These are phyloP conservation scores for Drosophila oshimai DNA, from an alignment of 1,140 invertebrate species.

Conservation along the genomic window DNA sequence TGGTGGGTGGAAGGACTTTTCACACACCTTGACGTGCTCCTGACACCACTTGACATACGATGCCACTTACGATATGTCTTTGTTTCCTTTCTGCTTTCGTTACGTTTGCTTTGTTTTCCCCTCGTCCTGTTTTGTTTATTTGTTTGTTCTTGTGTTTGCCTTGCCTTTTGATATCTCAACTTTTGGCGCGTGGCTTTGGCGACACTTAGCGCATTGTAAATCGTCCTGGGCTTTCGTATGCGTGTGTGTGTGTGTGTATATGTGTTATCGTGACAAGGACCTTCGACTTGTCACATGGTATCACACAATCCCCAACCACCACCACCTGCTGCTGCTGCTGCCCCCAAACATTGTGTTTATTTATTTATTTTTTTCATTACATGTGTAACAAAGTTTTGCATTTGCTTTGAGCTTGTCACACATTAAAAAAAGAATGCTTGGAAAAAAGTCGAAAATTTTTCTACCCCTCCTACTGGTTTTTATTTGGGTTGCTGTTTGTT, in stretches of 20 bases:
- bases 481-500: slow-evolving; percentile 18
- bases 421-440: slow-evolving; percentile 58
- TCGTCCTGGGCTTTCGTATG: slow-evolving; percentile 61
- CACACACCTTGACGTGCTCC: slow-evolving; percentile 53
- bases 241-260: not conserved
- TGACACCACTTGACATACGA: slow-evolving; percentile 77
- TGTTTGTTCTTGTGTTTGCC: slow-evolving; percentile 53
- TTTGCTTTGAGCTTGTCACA: slow-evolving; percentile 69
- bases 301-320: not conserved
- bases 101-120: slow-evolving; percentile 38
- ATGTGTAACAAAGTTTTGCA: slow-evolving; percentile 79
- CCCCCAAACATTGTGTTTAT: slow-evolving; percentile 58
- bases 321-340: not conserved
- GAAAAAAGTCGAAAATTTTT: slow-evolving; percentile 13
- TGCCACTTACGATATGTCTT: slow-evolving; percentile 80
- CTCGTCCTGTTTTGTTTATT: slow-evolving; percentile 3
- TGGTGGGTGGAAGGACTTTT: not conserved
- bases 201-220: slow-evolving; percentile 69
- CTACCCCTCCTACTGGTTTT: not conserved
- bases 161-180: slow-evolving; percentile 78
- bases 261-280: slow-evolving; percentile 44
- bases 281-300: slow-evolving; percentile 25
- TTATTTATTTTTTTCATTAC: slow-evolving; percentile 81
- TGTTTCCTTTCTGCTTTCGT: slow-evolving; percentile 54
- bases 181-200: slow-evolving; percentile 68